These are phyloP conservation scores for Fragum fragum DNA, from an alignment of 2,888 invertebrate genomes.

Conservation along the genomic window DNA sequence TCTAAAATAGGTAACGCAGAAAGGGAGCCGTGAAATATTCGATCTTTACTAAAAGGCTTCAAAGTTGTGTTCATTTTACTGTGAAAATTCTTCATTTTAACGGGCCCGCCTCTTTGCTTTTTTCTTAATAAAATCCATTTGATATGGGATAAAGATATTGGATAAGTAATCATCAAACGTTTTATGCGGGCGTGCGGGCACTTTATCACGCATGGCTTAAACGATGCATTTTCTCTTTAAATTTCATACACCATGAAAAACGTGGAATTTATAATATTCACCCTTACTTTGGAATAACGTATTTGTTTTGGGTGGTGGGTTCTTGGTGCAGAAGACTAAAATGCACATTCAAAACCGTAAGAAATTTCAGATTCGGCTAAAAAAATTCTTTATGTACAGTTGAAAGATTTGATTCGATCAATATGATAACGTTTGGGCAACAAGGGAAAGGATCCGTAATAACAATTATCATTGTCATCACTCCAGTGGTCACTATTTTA, in stretches of 20 bases:
- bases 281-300: background rate
- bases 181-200: background rate
- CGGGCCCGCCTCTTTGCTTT: background rate
- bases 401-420: no score
- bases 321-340: no score
- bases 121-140: background rate
- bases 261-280: background rate
- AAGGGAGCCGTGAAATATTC: background rate
- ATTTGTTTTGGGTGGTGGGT: no score
- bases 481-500: no score
- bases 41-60: slow-evolving; percentile 2
- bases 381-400: no score
- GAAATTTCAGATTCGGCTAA: no score
- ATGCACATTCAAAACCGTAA: no score
- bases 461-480: no score
- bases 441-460: no score
- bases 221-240: background rate
- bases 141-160: background rate
- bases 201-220: background rate
- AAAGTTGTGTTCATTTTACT: background rate
- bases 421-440: no score
- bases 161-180: background rate
- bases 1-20: background rate
- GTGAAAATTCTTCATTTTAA: slow-evolving; percentile 1
- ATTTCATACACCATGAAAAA: background rate